Conservation (phyloP, 1,140 invertebrate genomes). For the Macrocentrus cingulum region DNA sequence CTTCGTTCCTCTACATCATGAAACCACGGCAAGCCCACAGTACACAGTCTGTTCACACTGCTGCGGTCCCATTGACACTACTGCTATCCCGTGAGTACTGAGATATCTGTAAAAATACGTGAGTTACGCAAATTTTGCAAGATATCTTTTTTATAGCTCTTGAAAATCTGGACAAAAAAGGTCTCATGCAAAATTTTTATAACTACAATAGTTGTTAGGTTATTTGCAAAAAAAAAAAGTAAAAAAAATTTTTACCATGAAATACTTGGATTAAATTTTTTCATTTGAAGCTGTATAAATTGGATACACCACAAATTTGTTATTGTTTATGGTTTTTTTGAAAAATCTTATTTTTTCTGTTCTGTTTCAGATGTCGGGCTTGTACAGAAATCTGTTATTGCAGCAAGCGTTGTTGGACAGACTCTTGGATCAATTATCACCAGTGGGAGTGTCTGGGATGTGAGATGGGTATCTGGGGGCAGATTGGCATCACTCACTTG, state of each 20-base stretch:
- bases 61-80: constrained; percentile 54
- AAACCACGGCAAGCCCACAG: too few relatives aligned
- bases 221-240: too few relatives aligned
- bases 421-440: constrained; percentile 68
- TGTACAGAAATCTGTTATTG: constrained; percentile 72
- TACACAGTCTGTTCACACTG: constrained; percentile 60
- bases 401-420: constrained; percentile 62
- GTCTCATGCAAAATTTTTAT: too few relatives aligned
- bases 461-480: constrained; percentile 63
- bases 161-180: too few relatives aligned
- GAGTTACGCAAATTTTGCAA: too few relatives aligned
- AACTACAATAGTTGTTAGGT: too few relatives aligned
- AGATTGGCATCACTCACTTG: constrained; percentile 77
- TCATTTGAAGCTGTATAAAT: constrained; percentile 11
- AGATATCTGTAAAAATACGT: background rate
- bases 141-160: too few relatives aligned
- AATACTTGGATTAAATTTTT: too few relatives aligned
- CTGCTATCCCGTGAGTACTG: constrained; percentile 59
- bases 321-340: too few relatives aligned
- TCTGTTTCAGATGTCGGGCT: constrained; percentile 61
- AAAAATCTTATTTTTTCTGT: constrained; percentile 9
- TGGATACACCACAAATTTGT: too few relatives aligned
- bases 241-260: too few relatives aligned
- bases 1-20: constrained; percentile 62
- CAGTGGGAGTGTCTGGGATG: constrained; percentile 73